Evolutionary conservation across 2,888 invertebrate genomes (phyloP).

Genomic region (Pyrrhosoma nymphula): DNA sequence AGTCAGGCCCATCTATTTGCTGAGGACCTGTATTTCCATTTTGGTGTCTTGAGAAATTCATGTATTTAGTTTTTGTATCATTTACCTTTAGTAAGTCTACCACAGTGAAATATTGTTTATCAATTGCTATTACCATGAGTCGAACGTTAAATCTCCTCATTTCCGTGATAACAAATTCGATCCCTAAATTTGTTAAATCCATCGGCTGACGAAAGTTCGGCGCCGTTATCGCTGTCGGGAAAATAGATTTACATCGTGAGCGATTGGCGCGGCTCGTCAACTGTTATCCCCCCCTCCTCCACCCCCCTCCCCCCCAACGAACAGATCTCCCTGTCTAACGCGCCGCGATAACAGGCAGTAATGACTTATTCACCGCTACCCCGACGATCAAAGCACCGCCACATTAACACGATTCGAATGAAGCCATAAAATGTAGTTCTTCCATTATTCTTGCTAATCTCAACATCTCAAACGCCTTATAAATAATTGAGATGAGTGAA

Average conservation of each 20-base stretch:
- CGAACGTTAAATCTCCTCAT: no score
- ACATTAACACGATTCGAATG: not conserved
- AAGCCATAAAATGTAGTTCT: no score
- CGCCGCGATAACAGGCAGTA: not conserved
- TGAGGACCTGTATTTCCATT: no score
- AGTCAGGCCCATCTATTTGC: no score
- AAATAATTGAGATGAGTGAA: no score
- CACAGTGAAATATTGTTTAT: no score
- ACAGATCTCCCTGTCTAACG: not conserved
- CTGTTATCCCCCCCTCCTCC: not conserved
- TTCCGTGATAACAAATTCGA: not conserved
- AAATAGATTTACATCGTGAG: not conserved
- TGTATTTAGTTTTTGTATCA: no score
- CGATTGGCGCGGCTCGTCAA: not conserved
- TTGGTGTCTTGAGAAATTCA: no score
- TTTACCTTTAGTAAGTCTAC: no score
- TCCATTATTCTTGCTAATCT: no score
- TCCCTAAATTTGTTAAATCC: not conserved
- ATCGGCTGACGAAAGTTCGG: not conserved
- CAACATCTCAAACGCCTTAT: no score
- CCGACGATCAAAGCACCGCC: not conserved
- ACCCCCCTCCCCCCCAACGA: not conserved
- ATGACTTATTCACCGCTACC: conserved; percentile 4
- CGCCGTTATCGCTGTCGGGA: not conserved
- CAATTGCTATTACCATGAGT: no score